These are phyloP conservation scores for Tinea trinotella DNA, from an alignment of 2,888 invertebrate species.

Conservation along the genomic window DNA sequence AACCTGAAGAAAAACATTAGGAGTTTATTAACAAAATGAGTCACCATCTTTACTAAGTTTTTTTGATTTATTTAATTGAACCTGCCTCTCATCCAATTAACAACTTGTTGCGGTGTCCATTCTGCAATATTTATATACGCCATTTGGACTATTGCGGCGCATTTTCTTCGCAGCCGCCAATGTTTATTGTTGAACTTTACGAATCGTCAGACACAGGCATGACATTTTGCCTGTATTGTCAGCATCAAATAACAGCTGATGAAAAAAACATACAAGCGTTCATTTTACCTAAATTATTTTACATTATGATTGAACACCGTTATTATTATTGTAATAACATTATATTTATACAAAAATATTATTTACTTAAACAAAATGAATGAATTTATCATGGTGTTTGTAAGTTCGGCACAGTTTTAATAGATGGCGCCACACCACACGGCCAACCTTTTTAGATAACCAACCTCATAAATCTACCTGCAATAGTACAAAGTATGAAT, in stretches of 20 bases:
- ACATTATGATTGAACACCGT: not conserved
- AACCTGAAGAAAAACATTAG: conserved; percentile 38
- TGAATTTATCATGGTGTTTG: too few relatives aligned
- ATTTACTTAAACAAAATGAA: too few relatives aligned
- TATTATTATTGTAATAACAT: not conserved
- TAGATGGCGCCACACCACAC: not conserved
- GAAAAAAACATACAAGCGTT: not conserved
- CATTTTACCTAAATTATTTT: not conserved
- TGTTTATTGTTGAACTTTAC: conserved; percentile 10
- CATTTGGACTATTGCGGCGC: conserved; percentile 6
- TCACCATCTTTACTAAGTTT: not conserved
- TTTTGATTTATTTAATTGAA: conserved; percentile 13
- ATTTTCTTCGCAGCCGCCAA: conserved; percentile 12
- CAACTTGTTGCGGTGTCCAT: conserved; percentile 92
- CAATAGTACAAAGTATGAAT: too few relatives aligned
- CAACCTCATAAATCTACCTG: too few relatives aligned
- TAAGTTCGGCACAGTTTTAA: too few relatives aligned
- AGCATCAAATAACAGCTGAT: not conserved
- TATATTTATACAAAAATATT: too few relatives aligned
- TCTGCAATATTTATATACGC: conserved; percentile 64
- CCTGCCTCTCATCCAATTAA: conserved; percentile 90
- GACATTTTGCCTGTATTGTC: not conserved
- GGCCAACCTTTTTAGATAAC: too few relatives aligned
- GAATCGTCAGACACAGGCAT: not conserved
- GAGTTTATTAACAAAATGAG: conserved; percentile 20